phyloP scores from a whole-genome alignment of 53 echinoderm and acorn worm genomes.

The Henricia sp. region DNA sequence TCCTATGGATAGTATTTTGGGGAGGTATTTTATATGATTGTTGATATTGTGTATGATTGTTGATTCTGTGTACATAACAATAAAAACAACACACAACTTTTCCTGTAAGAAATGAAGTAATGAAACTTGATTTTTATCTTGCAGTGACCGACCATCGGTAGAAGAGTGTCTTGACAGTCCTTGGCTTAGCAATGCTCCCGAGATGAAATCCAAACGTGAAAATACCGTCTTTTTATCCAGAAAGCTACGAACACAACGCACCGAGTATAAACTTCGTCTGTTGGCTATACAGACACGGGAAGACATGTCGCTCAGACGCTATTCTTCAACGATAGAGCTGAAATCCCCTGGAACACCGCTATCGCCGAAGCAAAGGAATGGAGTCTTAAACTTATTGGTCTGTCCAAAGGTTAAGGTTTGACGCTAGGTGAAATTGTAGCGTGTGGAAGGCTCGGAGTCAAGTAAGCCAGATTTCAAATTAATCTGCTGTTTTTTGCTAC shows the following conservation, averaged over 20 bases:
- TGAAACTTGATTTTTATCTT: neutral
- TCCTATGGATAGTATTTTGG: too few relatives aligned
- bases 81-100: too few relatives aligned
- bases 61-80: too few relatives aligned
- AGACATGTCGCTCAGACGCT: slow-evolving; percentile 52
- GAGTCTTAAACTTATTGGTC: slow-evolving; percentile 40
- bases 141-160: slow-evolving; percentile 80
- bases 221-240: slow-evolving; percentile 38
- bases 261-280: slow-evolving; percentile 67
- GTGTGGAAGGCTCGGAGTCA: too few relatives aligned
- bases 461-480: too few relatives aligned
- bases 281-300: slow-evolving; percentile 42
- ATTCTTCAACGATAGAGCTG: slow-evolving; percentile 60
- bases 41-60: too few relatives aligned
- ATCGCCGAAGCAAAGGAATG: slow-evolving; percentile 41
- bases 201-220: slow-evolving; percentile 60
- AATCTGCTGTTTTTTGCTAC: too few relatives aligned
- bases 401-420: slow-evolving; percentile 19
- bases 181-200: slow-evolving; percentile 61
- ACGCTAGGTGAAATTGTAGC: neutral
- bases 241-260: slow-evolving; percentile 77
- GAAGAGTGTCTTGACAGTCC: slow-evolving; percentile 69
- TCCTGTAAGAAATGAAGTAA: too few relatives aligned
- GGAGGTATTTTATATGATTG: too few relatives aligned
- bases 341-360: slow-evolving; percentile 12